Evolutionary conservation across 64 coral and sea anemone genomes (phyloP), one percentile per base, ranked within the genome.

Genomic region (Porites australiensis): DNA sequence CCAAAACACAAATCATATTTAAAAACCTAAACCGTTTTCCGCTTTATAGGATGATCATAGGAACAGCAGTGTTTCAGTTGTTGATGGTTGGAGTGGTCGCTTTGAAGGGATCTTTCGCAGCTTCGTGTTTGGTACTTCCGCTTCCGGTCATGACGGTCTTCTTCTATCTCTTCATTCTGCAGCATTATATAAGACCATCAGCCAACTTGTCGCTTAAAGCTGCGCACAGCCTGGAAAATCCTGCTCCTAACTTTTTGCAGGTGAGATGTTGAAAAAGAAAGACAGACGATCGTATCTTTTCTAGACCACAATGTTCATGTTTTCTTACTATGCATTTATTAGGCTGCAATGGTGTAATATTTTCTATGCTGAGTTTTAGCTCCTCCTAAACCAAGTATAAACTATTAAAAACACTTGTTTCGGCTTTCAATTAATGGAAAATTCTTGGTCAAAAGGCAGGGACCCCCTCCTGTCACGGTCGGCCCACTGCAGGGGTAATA

Each of bases 41-140:
- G 20, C 46, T 83, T 8, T 74, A 37, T 37, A 98, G 95, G 72
- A 93, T 98, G 75, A 88, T 94, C 14, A 43, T 63, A n/a, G 79
- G 60, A 48, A 61, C 94, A 19, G 44, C 91, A 9, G 89, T 94
- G 50, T 98, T 98, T 72, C 95, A 98, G 52, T 50, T 98, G 15
- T 50, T 98, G 65, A 98, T 98, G 95, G 70, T 94, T 83, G 95
- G 92, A 19, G 90, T 94, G 54, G 37, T 98, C 15, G 88, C 82
- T 23, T 79, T 98, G 27, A 98, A 98, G 71, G 47, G 77, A 6
- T 75, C 60, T 8, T 87, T 74, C 62, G 65, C 85, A 3, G 90
- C 94, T 13, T 89, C 92, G 2, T 22, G 75, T 44, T 47, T 97
- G 6, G 66, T 97, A 6, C 58, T 93, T 61, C 95, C 95, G 7